Conservation (phyloP, 2,797 vertebrate genomes). For the Lateolabrax maculatus region DNA sequence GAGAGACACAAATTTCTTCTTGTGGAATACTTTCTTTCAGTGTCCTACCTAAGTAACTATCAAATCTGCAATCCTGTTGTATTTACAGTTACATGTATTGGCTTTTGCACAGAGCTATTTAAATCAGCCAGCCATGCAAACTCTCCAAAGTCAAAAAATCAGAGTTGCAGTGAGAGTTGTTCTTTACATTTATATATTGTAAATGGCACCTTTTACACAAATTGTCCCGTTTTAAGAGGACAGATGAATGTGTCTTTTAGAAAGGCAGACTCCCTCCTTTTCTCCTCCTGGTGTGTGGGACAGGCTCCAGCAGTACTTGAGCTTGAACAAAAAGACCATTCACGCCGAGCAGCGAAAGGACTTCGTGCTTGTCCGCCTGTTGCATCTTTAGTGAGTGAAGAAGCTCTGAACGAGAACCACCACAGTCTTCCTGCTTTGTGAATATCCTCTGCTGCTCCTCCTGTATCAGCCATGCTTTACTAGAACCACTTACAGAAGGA, state of each 20-base stretch:
- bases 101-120: constrained; percentile 56
- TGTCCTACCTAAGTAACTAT: constrained; percentile 34
- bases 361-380: constrained; percentile 72
- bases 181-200: constrained; percentile 75
- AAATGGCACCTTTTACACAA: constrained; percentile 75
- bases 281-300: constrained; percentile 76
- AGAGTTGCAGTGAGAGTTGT: constrained; percentile 55
- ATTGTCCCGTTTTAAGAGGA: constrained; percentile 84
- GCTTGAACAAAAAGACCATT: constrained; percentile 80
- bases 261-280: constrained; percentile 83
- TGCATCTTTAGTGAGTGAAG: constrained; percentile 72
- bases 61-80: constrained; percentile 28
- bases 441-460: constrained; percentile 59
- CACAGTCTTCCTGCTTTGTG: constrained; percentile 57
- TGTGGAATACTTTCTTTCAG: constrained; percentile 15
- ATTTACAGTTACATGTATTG: constrained; percentile 41
- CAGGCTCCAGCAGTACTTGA: constrained; percentile 81
- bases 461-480: constrained; percentile 49
- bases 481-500: constrained; percentile 48
- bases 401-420: constrained; percentile 65
- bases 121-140: constrained; percentile 46
- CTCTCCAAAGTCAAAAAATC: constrained; percentile 43
- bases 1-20: constrained; percentile 1
- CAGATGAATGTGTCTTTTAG: constrained; percentile 86
- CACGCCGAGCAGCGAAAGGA: constrained; percentile 64